phyloP scores from a whole-genome alignment of 2,888 invertebrate species.

The Agrochola lychnidis region DNA sequence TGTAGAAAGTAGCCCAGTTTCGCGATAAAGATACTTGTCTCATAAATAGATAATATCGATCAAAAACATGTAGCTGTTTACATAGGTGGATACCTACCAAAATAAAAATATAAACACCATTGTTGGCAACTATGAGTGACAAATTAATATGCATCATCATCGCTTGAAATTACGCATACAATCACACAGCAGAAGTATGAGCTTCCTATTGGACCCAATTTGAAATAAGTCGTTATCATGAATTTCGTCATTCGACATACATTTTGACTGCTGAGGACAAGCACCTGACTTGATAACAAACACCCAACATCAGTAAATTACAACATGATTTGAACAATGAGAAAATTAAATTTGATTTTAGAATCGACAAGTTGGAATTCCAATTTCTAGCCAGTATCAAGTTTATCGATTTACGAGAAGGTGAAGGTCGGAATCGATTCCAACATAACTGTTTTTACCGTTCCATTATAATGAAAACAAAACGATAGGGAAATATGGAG shows the following conservation, averaged over 20 bases:
- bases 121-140: slow-evolving; percentile 22
- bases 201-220: background rate
- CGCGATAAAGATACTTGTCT: background rate
- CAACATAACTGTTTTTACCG: slow-evolving; percentile 12
- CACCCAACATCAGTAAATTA: slow-evolving; percentile 3
- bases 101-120: slow-evolving; percentile 34
- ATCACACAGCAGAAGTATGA: background rate
- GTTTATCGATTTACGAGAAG: slow-evolving; percentile 41
- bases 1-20: slow-evolving; percentile 15
- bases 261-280: slow-evolving; percentile 6
- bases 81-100: background rate
- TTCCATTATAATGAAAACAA: slow-evolving; percentile 17
- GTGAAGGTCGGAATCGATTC: slow-evolving; percentile 34
- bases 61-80: slow-evolving; percentile 17
- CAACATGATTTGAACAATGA: slow-evolving; percentile 9
- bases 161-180: slow-evolving; percentile 6
- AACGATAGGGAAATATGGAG: background rate
- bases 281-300: slow-evolving; percentile 3
- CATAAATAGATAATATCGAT: slow-evolving; percentile 17
- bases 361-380: slow-evolving; percentile 21
- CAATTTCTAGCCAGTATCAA: slow-evolving; percentile 24
- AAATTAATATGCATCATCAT: slow-evolving; percentile 12
- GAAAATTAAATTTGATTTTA: slow-evolving; percentile 19
- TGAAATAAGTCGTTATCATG: slow-evolving; percentile 3
- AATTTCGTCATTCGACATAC: slow-evolving; percentile 39